Conservation (phyloP, 2,888 invertebrate genomes). For the Laothoe populi region DNA sequence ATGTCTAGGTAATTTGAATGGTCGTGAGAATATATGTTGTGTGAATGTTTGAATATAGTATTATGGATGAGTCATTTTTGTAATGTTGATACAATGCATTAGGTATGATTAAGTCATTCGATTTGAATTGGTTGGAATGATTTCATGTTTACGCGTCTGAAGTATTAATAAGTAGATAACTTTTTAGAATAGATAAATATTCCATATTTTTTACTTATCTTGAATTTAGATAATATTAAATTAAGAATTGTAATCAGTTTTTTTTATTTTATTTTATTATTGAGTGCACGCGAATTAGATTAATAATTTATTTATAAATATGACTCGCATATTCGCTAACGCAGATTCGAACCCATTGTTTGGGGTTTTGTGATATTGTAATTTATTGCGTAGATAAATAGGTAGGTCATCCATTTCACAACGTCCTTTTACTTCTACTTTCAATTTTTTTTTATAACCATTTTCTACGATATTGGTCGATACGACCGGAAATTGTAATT, state of each 20-base stretch:
- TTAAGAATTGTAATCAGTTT: too few relatives aligned
- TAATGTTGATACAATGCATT: background rate
- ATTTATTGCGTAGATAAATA: too few relatives aligned
- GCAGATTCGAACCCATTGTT: too few relatives aligned
- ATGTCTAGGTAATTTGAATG: background rate
- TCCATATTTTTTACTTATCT: background rate
- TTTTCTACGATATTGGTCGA: conserved; percentile 1
- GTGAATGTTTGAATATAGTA: background rate
- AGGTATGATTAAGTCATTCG: background rate
- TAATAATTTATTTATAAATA: too few relatives aligned
- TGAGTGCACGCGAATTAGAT: too few relatives aligned
- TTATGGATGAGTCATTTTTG: background rate
- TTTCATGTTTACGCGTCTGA: background rate
- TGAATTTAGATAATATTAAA: too few relatives aligned
- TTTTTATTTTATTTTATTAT: too few relatives aligned
- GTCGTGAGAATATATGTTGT: background rate
- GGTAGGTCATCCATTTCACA: background rate
- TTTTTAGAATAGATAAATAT: background rate
- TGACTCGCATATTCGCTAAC: too few relatives aligned
- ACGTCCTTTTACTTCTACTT: conserved; percentile 7
- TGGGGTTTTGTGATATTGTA: too few relatives aligned
- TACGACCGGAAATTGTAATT: conserved; percentile 8
- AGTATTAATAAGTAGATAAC: background rate
- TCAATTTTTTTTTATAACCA: background rate
- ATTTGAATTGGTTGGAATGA: background rate